Percentiles rank a stretch among this genome's conserved stretches.
Conservation (phyloP, 2,797 vertebrate genomes). For the Tympanoctomys barrerae region DNA sequence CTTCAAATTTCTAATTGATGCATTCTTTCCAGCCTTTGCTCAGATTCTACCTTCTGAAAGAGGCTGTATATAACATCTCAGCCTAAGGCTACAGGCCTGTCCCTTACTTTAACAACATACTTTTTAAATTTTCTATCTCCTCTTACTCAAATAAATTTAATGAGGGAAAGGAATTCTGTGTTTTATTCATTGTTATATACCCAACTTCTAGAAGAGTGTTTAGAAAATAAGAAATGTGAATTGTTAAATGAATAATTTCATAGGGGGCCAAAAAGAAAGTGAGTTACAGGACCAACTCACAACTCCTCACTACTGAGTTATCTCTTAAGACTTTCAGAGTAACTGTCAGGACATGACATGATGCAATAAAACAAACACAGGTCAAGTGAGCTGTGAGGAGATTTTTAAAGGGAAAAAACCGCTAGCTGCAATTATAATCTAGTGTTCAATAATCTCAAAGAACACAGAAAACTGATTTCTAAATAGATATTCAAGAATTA, state of each 20-base stretch:
- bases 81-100: neutral
- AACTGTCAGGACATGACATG: neutral
- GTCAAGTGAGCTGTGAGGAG: conserved; percentile 2
- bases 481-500: conserved; percentile 47
- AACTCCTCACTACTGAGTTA: neutral
- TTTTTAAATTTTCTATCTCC: neutral
- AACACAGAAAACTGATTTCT: neutral
- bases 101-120: neutral
- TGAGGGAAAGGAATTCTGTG: neutral
- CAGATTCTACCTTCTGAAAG: neutral
- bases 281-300: neutral
- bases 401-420: neutral
- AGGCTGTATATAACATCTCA: neutral
- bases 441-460: neutral
- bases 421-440: neutral
- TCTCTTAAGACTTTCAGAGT: neutral
- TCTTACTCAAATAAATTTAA: neutral
- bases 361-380: neutral
- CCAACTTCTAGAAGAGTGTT: neutral
- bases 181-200: neutral
- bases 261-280: neutral
- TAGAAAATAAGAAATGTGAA: neutral
- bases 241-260: neutral
- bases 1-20: neutral
- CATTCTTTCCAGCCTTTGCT: neutral